Percentiles rank a stretch among this genome's conserved stretches.
phyloP scores from a whole-genome alignment of 2,797 vertebrate species.

The Clarias pachynema region DNA sequence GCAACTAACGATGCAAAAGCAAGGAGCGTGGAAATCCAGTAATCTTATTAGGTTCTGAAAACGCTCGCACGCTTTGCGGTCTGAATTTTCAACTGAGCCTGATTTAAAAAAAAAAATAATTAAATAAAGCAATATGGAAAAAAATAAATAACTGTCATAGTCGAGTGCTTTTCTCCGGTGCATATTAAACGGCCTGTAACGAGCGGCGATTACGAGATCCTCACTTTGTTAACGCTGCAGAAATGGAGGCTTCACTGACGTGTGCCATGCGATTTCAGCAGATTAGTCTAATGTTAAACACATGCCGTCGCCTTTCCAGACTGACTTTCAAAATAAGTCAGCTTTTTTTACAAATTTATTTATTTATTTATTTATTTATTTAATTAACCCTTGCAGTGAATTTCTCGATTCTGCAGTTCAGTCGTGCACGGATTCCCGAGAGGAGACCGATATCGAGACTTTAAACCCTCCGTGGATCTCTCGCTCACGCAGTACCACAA shows the following conservation, averaged over 20 bases:
- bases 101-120: slow-evolving; percentile 26
- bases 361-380: too few species aligned
- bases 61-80: slow-evolving; percentile 40
- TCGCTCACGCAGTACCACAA: slow-evolving; percentile 35
- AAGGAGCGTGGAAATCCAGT: slow-evolving; percentile 46
- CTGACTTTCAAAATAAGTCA: slow-evolving; percentile 46
- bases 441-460: slow-evolving; percentile 38
- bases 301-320: slow-evolving; percentile 52
- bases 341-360: too few species aligned
- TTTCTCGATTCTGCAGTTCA: slow-evolving; percentile 40
- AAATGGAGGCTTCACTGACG: slow-evolving; percentile 51
- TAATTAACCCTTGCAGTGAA: slow-evolving; percentile 34
- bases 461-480: slow-evolving; percentile 47
- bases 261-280: slow-evolving; percentile 55
- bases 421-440: slow-evolving; percentile 34
- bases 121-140: slow-evolving; percentile 37
- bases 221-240: slow-evolving; percentile 55
- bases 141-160: slow-evolving; percentile 44
- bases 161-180: slow-evolving; percentile 32
- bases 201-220: slow-evolving; percentile 48
- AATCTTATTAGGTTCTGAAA: slow-evolving; percentile 47
- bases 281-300: slow-evolving; percentile 61
- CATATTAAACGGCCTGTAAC: slow-evolving; percentile 57
- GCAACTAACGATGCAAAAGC: slow-evolving; percentile 25
- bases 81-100: slow-evolving; percentile 39